phyloP scores from a whole-genome alignment of 2,888 invertebrate species.

The Netelia inedita region DNA sequence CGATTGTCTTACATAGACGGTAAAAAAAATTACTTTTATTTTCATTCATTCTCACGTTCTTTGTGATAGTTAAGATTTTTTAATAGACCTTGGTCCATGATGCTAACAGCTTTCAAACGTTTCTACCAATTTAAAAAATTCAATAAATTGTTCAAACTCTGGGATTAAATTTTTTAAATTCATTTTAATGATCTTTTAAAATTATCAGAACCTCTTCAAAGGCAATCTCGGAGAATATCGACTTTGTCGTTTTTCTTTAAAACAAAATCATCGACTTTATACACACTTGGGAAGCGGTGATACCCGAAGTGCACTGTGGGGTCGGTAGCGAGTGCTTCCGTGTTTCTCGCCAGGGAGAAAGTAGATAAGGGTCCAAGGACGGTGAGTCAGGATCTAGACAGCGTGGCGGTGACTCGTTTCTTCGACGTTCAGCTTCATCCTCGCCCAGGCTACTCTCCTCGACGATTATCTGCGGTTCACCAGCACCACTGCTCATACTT shows the following conservation, averaged over 20 bases:
- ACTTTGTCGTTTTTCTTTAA: background rate
- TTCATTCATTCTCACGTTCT: too few relatives aligned
- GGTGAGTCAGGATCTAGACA: constrained; percentile 92
- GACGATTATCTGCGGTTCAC: constrained; percentile 93
- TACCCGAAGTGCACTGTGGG: constrained; percentile 93
- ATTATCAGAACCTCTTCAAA: too few relatives aligned
- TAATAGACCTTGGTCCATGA: too few relatives aligned
- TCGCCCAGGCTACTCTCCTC: constrained; percentile 91
- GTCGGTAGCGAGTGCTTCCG: constrained; percentile 94
- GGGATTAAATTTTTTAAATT: too few relatives aligned
- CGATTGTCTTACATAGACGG: too few relatives aligned
- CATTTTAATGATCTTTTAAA: too few relatives aligned
- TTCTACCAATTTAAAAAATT: too few relatives aligned
- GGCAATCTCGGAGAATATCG: background rate
- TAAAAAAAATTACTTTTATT: too few relatives aligned
- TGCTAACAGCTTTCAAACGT: too few relatives aligned
- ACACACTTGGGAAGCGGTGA: constrained; percentile 92
- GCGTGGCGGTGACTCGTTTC: constrained; percentile 86
- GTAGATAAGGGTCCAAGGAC: constrained; percentile 91
- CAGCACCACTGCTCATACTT: constrained; percentile 83
- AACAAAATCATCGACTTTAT: background rate
- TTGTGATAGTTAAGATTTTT: too few relatives aligned
- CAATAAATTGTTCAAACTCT: too few relatives aligned
- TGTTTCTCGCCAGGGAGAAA: constrained; percentile 93
- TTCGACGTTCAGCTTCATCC: constrained; percentile 87